Base-by-base conservation (phyloP, 2,113 vertebrate species). In the Toxotes chatareus region DNA sequence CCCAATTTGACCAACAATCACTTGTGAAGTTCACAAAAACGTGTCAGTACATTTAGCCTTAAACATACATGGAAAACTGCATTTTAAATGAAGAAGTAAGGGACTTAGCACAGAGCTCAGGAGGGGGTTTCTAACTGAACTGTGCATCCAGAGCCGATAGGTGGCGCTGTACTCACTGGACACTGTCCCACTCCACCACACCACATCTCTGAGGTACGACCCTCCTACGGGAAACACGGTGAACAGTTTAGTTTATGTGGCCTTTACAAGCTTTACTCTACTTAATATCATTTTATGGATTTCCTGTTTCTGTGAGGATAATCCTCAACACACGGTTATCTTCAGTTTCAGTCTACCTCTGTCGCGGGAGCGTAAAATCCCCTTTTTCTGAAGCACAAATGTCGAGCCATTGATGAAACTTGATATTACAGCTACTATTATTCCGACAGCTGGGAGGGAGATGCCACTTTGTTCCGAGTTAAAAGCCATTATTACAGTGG, bases 121-220 rank as follows among this genome's bases (percentile, higher is more conserved):
- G 5, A 4, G 1, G n/a, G 21, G n/a, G 3, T 55, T n/a, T 9
- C 7, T 23, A 27, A 27, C 4, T 56, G n/a, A n/a, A 53, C 19
- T 27, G 53, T 12, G 7, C 21, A 4, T 5, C 1, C 59, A 60
- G 0, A 12, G 17, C 5, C 38, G 46, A 19, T 9, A 81, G 74
- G 42, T 40, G 87, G 69, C 66, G 49, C 69, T 62, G 6, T 70
- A 97, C 98, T 98, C 94, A 99, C 98, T 98, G 92, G 96, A 94
- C 83, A 98, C 88, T 7, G 98, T 99, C 51, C 98, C 98, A 5
- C 94, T 95, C 98, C 97, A 99, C 98, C 98, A 99, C 68, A 99
- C 96, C 77, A 91, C 95, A 88, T 99, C 98, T 34, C 94, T 94
- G 80, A 99, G 92, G 85, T 98, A 98, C 0, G 97, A 97, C 44